These are phyloP conservation scores for Nothobranchius furzeri DNA, from an alignment of 2,113 vertebrate species.

Conservation along the genomic window DNA sequence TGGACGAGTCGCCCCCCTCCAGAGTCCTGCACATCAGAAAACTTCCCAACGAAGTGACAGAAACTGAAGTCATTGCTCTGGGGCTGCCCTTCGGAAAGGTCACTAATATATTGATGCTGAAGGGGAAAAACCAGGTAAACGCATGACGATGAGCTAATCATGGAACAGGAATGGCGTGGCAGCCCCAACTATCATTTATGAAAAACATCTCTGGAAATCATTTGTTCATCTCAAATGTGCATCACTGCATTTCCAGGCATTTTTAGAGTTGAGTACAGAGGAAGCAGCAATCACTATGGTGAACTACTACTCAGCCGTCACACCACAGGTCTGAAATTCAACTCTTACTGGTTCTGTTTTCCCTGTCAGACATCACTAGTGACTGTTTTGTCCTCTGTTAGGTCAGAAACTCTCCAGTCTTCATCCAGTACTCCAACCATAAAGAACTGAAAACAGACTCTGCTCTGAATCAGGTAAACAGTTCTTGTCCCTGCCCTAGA, in stretches of 20 bases:
- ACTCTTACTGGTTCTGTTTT: background rate
- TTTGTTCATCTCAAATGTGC: background rate
- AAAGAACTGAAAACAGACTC: conserved; percentile 99
- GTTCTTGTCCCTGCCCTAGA: no score
- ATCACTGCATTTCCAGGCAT: conserved; percentile 81
- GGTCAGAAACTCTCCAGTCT: conserved; percentile 94
- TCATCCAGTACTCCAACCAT: conserved; percentile 98
- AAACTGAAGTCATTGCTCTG: conserved; percentile 98
- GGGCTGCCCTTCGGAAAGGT: conserved; percentile 98
- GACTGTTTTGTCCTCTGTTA: conserved; percentile 71
- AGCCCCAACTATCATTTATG: no score
- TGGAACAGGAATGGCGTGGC: no score
- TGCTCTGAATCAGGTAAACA: conserved; percentile 85
- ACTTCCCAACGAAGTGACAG: conserved; percentile 95
- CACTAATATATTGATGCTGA: conserved; percentile 98
- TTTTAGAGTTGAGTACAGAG: conserved; percentile 95
- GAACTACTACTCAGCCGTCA: conserved; percentile 96
- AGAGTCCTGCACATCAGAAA: conserved; percentile 98
- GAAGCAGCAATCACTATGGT: conserved; percentile 98
- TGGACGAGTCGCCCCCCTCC: conserved; percentile 93
- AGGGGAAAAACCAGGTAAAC: conserved; percentile 97
- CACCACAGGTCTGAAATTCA: conserved; percentile 89
- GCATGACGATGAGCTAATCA: no score
- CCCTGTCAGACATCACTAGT: background rate
- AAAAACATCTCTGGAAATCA: background rate